Conservation (phyloP, 2,113 vertebrate genomes). For the Corythaixoides concolor region DNA sequence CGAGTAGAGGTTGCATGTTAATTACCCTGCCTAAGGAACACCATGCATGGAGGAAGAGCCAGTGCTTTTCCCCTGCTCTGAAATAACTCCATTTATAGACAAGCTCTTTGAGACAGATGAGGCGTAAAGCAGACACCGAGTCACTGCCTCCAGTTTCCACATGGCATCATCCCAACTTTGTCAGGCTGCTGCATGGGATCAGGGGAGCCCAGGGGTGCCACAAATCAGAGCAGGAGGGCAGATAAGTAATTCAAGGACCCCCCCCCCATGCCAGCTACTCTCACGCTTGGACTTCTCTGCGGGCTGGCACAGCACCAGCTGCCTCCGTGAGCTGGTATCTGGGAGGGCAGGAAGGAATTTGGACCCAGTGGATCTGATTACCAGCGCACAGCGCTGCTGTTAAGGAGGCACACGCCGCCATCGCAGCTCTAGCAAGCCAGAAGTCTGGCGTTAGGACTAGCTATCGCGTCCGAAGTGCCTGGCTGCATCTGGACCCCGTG, state of each 20-base stretch:
- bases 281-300: not conserved
- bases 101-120: not conserved
- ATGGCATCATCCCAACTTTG: not conserved
- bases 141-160: not conserved
- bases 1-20: not conserved
- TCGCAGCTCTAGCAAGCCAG: fast-evolving
- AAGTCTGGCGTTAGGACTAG: not conserved
- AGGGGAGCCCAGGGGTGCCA: not conserved
- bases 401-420: not conserved
- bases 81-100: not conserved
- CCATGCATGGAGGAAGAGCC: not conserved
- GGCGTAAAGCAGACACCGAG: not conserved
- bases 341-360: not conserved
- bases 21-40: not conserved
- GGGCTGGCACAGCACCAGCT: not conserved
- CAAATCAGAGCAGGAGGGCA: not conserved
- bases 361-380: not conserved
- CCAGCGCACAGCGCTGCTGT: not conserved
- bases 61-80: not conserved
- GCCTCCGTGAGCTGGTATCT: not conserved
- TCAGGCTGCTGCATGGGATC: not conserved
- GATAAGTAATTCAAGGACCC: not conserved
- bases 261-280: fast-evolving
- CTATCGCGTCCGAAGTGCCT: not conserved
- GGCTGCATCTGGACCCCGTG: not conserved